These are phyloP conservation scores for Prunella himalayana DNA, from an alignment of 2,113 vertebrate genomes.

Conservation along the genomic window DNA sequence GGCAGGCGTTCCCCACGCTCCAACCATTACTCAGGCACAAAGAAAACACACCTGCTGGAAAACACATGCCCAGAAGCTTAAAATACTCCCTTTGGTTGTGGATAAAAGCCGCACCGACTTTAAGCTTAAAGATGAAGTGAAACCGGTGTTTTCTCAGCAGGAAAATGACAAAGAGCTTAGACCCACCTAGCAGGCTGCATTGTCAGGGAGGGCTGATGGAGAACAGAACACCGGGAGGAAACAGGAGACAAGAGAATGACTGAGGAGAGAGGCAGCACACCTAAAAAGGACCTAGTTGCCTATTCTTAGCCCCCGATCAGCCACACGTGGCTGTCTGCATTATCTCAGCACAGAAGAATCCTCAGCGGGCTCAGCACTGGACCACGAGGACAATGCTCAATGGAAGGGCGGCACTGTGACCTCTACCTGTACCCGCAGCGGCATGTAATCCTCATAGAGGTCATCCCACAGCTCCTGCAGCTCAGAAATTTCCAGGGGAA, in stretches of 20 bases:
- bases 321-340: not conserved
- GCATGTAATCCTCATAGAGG: slow-evolving; percentile 82
- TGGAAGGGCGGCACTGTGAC: not conserved
- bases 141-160: not conserved
- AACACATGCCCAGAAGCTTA: slow-evolving; percentile 15
- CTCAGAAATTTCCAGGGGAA: slow-evolving; percentile 78
- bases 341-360: slow-evolving; percentile 46
- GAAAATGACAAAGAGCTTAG: not conserved
- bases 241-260: not conserved
- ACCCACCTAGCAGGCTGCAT: not conserved
- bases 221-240: not conserved
- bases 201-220: not conserved
- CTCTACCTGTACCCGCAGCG: slow-evolving; percentile 84
- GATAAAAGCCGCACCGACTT: not conserved
- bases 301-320: slow-evolving; percentile 37
- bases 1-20: not conserved
- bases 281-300: slow-evolving; percentile 12
- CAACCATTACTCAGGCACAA: not conserved
- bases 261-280: not conserved
- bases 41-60: not conserved
- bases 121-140: not conserved
- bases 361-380: not conserved
- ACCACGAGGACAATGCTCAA: not conserved
- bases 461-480: slow-evolving; percentile 89
- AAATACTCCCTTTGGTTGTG: not conserved